Evolutionary conservation across 1,140 invertebrate species (phyloP).

Genomic region (Telenomus remus): DNA sequence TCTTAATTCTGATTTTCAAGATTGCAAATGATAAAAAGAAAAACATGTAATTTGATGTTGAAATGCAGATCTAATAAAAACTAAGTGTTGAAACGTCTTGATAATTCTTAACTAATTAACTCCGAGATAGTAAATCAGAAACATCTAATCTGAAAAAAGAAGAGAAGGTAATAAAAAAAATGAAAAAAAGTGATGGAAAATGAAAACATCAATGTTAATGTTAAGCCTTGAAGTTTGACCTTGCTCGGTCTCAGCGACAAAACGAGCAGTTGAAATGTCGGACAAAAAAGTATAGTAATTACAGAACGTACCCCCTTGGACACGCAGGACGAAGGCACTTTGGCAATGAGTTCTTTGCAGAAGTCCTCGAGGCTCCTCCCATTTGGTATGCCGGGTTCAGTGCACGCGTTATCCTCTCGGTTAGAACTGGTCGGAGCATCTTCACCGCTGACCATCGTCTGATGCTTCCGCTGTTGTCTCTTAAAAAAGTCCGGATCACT

Average conservation of each 20-base stretch:
- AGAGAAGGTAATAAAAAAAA: too few species aligned
- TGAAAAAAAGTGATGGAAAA: not conserved
- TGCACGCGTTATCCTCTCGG: conserved; percentile 62
- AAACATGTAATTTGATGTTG: too few species aligned
- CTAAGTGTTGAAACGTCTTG: too few species aligned
- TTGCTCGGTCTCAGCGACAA: conserved; percentile 27
- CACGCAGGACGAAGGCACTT: conserved; percentile 67
- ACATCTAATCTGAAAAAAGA: too few species aligned
- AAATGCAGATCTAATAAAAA: too few species aligned
- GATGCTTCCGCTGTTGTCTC: conserved; percentile 57
- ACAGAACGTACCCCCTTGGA: conserved; percentile 51
- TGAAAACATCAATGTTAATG: not conserved
- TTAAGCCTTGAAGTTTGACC: conserved; percentile 32
- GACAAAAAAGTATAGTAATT: conserved; percentile 44
- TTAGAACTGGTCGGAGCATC: conserved; percentile 61
- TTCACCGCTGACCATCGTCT: conserved; percentile 32
- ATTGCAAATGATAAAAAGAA: too few species aligned
- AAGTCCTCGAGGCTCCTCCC: conserved; percentile 58
- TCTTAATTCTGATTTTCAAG: too few species aligned
- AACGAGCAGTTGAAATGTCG: conserved; percentile 39
- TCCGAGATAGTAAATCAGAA: too few species aligned
- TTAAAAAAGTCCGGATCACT: conserved; percentile 67
- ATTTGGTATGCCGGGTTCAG: conserved; percentile 56
- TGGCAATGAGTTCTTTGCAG: conserved; percentile 58
- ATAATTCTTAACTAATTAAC: too few species aligned